These are phyloP conservation scores for Pseudomyrmex sp. DNA, from an alignment of 1,140 invertebrate species.

Conservation along the genomic window DNA sequence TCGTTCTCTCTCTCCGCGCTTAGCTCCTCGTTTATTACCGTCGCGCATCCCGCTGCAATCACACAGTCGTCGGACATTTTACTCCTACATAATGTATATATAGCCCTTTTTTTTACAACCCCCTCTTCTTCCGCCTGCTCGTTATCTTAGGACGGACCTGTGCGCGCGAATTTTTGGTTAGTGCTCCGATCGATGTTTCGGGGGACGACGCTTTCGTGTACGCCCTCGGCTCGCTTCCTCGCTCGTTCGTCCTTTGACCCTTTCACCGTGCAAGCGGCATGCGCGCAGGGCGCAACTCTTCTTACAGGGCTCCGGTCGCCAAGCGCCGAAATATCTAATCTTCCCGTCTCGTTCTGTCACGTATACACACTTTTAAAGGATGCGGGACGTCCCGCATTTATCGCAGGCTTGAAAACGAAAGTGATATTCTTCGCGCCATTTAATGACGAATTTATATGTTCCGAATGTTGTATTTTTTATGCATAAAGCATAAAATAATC, in stretches of 20 bases:
- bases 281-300: constrained; percentile 50
- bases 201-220: constrained; percentile 71
- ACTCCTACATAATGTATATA: no score
- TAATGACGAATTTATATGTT: no score
- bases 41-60: background rate
- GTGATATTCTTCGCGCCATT: constrained; percentile 8
- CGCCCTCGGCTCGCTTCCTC: constrained; percentile 59
- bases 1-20: constrained; percentile 18
- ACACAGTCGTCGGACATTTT: no score
- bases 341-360: background rate
- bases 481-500: background rate
- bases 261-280: constrained; percentile 73
- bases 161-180: constrained; percentile 67
- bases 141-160: background rate
- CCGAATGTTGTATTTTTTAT: no score
- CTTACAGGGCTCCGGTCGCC: background rate
- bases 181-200: constrained; percentile 67
- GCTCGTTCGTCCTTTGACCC: constrained; percentile 70
- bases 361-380: constrained; percentile 16
- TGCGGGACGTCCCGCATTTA: background rate
- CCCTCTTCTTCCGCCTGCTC: no score
- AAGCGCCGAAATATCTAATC: constrained; percentile 14
- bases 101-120: background rate
- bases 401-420: constrained; percentile 35
- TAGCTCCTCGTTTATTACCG: constrained; percentile 9